A percentile compares a stretch with the other conserved stretches of the same genome.
These are phyloP conservation scores for Mionectes macconnelli DNA, from an alignment of 2,113 vertebrate species.

Conservation along the genomic window DNA sequence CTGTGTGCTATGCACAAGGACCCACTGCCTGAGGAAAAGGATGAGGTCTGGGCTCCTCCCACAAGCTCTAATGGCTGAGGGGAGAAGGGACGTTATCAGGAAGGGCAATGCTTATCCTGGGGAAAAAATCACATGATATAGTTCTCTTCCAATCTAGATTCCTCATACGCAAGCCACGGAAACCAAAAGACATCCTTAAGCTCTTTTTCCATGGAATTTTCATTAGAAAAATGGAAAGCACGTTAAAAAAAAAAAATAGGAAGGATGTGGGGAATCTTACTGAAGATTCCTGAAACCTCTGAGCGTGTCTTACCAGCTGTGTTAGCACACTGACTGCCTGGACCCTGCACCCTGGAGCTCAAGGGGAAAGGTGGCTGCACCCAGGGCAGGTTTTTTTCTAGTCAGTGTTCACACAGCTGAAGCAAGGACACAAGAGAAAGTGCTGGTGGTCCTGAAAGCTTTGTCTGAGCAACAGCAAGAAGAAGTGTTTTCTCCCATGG, in stretches of 20 bases:
- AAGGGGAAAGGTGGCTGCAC: not conserved
- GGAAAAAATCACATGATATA: not conserved
- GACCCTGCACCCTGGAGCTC: not conserved
- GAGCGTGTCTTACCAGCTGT: accelerated
- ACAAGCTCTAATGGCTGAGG: accelerated
- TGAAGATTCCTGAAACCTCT: not conserved
- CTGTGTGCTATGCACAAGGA: not conserved
- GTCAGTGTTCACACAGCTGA: not conserved
- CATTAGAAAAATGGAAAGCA: not conserved
- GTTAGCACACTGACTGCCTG: not conserved
- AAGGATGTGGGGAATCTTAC: not conserved
- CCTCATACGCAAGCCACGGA: not conserved
- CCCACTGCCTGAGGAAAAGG: not conserved
- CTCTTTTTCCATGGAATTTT: not conserved
- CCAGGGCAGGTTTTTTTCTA: accelerated
- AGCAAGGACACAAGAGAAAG: not conserved
- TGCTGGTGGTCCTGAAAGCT: not conserved
- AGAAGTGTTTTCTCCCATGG: not conserved
- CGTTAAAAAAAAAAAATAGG: not conserved
- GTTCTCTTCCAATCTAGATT: not conserved
- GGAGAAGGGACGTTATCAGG: not conserved
- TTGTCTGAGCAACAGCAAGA: not conserved
- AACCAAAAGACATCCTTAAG: not conserved
- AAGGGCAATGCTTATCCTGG: not conserved
- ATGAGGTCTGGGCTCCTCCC: not conserved